Percentiles rank a stretch among this genome's conserved stretches.
Conservation (phyloP, 2,888 invertebrate species). For the Nephrotoma guestfalica region DNA sequence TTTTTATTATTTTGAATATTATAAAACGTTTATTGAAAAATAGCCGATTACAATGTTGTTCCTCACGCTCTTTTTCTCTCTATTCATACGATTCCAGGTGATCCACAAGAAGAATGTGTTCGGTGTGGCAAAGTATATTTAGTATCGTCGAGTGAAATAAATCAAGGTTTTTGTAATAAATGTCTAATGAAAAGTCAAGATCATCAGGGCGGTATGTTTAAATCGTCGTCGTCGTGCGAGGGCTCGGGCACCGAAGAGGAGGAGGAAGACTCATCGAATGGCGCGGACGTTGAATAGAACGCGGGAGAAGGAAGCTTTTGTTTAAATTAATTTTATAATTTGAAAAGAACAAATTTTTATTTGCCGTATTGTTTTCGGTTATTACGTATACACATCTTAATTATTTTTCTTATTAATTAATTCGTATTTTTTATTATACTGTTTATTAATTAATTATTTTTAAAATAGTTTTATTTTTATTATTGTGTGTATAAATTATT, state of each 20-base stretch:
- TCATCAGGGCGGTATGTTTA: conserved; percentile 13
- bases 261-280: conserved; percentile 25
- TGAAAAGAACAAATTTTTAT: background rate
- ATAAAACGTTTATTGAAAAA: background rate
- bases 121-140: conserved; percentile 40
- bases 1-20: background rate
- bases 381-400: background rate
- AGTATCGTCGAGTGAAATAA: conserved; percentile 23
- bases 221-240: conserved; percentile 19
- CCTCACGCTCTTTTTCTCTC: conserved; percentile 5
- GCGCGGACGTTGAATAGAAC: conserved; percentile 22
- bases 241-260: conserved; percentile 23
- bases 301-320: conserved; percentile 12
- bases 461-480: background rate
- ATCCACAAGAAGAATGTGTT: conserved; percentile 43
- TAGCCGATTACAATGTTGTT: conserved; percentile 1
- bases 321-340: background rate
- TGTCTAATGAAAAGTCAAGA: conserved; percentile 20
- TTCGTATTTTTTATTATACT: background rate
- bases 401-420: background rate
- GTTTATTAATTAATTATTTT: background rate
- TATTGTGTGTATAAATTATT: background rate
- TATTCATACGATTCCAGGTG: conserved; percentile 28
- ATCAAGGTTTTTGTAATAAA: conserved; percentile 28
- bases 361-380: background rate